Conservation (phyloP, 2,797 vertebrate genomes). For the Lepidocolaptes lacrymiger region DNA sequence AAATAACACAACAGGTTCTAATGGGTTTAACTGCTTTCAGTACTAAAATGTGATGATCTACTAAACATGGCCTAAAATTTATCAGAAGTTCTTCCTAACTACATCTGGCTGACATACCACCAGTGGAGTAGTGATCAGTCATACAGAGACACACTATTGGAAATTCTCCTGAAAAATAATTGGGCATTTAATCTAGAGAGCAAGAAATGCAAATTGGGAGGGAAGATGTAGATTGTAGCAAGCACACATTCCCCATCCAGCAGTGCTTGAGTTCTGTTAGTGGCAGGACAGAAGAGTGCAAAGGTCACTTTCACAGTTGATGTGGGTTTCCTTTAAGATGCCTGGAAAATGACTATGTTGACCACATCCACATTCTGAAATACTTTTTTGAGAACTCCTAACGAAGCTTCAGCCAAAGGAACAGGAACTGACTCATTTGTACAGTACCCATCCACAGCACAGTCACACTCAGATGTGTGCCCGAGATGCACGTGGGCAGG, state of each 20-base stretch:
- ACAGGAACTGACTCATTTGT: slow-evolving; percentile 94
- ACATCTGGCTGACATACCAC: background rate
- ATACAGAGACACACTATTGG: fast-evolving
- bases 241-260: background rate
- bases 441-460: slow-evolving; percentile 78
- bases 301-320: slow-evolving; percentile 92
- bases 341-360: slow-evolving; percentile 95
- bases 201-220: background rate
- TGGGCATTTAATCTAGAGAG: background rate
- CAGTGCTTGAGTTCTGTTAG: slow-evolving; percentile 70
- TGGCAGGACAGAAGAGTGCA: slow-evolving; percentile 78
- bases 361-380: slow-evolving; percentile 97
- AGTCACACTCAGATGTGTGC: slow-evolving; percentile 78
- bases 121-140: background rate
- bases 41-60: background rate
- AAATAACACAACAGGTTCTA: background rate
- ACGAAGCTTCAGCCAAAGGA: slow-evolving; percentile 84
- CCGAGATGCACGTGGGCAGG: slow-evolving; percentile 42
- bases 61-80: background rate
- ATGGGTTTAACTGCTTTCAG: background rate
- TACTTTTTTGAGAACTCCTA: slow-evolving; percentile 87
- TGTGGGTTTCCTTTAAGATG: slow-evolving; percentile 98
- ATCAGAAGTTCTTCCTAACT: background rate
- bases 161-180: background rate
- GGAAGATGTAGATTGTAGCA: background rate